Conservation (phyloP, 2,797 vertebrate genomes). For the Valencia hispanica region DNA sequence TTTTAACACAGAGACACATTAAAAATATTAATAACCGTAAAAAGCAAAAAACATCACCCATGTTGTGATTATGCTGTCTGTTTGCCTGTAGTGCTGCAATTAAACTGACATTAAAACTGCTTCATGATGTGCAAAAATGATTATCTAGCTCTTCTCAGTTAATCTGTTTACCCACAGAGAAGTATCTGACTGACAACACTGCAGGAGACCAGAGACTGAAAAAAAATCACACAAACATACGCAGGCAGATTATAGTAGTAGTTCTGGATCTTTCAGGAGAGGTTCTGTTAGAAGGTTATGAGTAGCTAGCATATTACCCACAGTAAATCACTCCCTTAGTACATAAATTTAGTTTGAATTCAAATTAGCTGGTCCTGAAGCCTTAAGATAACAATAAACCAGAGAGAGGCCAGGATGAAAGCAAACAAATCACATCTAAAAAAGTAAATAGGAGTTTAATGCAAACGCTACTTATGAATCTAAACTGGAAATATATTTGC, state of each 20-base stretch:
- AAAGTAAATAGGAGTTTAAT: neutral
- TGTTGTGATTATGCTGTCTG: slow-evolving; percentile 28
- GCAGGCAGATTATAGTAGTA: slow-evolving; percentile 8
- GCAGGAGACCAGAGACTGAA: slow-evolving; percentile 33
- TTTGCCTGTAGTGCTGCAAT: slow-evolving; percentile 52
- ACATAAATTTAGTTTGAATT: neutral
- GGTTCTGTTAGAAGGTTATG: neutral
- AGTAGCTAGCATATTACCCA: neutral
- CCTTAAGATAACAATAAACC: neutral
- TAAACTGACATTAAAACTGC: slow-evolving; percentile 57
- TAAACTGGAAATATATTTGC: neutral
- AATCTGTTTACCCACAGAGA: slow-evolving; percentile 49
- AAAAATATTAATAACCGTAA: slow-evolving; percentile 14
- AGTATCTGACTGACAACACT: slow-evolving; percentile 43
- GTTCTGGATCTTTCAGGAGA: neutral
- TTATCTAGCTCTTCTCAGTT: slow-evolving; percentile 47
- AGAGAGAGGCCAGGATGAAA: neutral
- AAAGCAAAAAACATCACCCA: slow-evolving; percentile 27
- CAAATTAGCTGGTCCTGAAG: neutral
- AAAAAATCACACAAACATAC: slow-evolving; percentile 29
- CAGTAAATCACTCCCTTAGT: neutral
- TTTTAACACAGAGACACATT: slow-evolving; percentile 31
- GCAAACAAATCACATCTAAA: neutral
- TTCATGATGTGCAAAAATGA: slow-evolving; percentile 43
- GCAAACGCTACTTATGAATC: neutral